Evolutionary conservation across 2,888 invertebrate genomes (phyloP), one percentile per base, ranked within the genome.

Genomic region (Chrysodeixis includens): DNA sequence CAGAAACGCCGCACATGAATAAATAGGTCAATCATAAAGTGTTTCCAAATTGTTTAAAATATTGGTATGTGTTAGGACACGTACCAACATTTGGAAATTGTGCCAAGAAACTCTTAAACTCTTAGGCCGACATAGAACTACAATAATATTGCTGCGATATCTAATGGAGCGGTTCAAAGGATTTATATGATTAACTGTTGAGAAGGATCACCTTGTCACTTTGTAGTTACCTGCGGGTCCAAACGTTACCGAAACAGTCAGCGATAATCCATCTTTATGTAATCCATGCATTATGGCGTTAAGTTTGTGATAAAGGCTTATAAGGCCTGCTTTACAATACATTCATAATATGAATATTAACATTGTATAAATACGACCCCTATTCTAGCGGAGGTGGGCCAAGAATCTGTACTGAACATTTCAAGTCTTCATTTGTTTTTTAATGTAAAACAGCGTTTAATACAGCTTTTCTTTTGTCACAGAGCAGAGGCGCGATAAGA

Each of bases 401-500:
- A n/a, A 49, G 16, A 12, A n/a, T 66, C 32, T 51, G 59, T 54
- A 22, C 30, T 66, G n/a, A 32, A 59, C 61, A 59, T 18, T 44
- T 51, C 22, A 44, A 49, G 20, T 46, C 9, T 46, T 54, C 44
- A 44, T 74, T 72, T 73, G 44, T 60, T 46, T 67, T 73, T 20
- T 67, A 74, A 60, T 62, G 68, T 30, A 60, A 57, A 57, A 73
- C n/a, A 49, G 30, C 22, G 53, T 62, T 73, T 57, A 30, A 60
- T 1, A 6, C 8, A 40, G 51, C 30, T 35, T 56, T 59, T 46
- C 58, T 44, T 74, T 76, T 62, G n/a, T 62, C 35, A 30, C 35
- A 53, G 18, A 51, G 30, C 35, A 73, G 62, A 60, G 54, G 55
- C 56, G 74, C 40, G 54, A 60, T 62, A 77, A 59, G 56, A 62